phyloP scores from a whole-genome alignment of 2,113 vertebrate species.

The Isichthys henryi region DNA sequence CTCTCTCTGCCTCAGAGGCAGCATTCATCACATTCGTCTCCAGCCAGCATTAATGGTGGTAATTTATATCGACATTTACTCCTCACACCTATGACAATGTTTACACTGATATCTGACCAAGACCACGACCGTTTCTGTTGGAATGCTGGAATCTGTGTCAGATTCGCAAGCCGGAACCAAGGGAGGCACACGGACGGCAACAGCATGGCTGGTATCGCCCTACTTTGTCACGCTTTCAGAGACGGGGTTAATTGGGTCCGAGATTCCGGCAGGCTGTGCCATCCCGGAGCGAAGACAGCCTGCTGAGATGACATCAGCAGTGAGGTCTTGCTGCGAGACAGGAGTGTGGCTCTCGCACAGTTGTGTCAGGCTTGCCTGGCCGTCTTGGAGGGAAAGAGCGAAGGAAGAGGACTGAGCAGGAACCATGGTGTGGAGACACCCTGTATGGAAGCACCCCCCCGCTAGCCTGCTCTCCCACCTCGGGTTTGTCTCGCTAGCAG shows the following conservation, averaged over 20 bases:
- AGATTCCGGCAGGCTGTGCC: not conserved
- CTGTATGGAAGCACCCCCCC: too few species aligned
- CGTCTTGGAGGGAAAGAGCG: not conserved
- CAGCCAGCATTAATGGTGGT: not conserved
- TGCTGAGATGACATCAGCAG: constrained; percentile 28
- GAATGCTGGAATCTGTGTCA: not conserved
- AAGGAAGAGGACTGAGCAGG: not conserved
- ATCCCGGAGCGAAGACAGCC: constrained; percentile 3
- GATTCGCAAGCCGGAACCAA: not conserved
- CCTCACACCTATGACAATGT: not conserved
- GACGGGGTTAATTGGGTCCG: not conserved
- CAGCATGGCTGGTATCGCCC: not conserved
- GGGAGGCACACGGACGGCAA: not conserved
- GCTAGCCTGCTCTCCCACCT: not conserved
- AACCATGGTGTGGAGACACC: too few species aligned
- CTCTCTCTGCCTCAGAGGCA: not conserved
- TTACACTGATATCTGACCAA: not conserved
- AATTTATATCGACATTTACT: not conserved
- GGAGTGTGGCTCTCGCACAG: not conserved
- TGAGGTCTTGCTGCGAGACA: not conserved
- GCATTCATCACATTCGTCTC: not conserved
- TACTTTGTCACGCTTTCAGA: not conserved
- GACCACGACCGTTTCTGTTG: not conserved
- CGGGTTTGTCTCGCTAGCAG: not conserved
- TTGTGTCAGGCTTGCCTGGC: not conserved